Conservation (phyloP, 2,797 vertebrate species). For the Linurgus olivaceus region DNA sequence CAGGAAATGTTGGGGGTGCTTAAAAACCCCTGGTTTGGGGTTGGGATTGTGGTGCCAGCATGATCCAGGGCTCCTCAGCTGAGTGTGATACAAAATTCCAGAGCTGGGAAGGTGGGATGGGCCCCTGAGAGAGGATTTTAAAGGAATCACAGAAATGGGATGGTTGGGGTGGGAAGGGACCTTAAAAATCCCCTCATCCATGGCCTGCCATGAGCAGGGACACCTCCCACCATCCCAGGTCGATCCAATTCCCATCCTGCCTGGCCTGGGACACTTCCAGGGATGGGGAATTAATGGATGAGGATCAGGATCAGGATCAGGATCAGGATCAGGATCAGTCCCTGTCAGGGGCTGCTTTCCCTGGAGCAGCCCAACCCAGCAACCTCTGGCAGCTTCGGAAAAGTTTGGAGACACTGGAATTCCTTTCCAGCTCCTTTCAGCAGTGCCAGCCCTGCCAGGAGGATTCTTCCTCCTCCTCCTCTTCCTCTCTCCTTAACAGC, state of each 20-base stretch:
- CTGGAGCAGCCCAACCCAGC: neutral
- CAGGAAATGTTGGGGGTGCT: neutral
- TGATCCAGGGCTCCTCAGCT: neutral
- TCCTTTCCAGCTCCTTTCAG: neutral
- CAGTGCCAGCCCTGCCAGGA: neutral
- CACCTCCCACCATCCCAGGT: fast-evolving
- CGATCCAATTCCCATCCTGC: neutral
- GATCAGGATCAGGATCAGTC: neutral
- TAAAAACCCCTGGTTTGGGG: fast-evolving
- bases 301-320: neutral
- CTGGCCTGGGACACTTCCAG: neutral
- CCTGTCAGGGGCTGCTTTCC: neutral
- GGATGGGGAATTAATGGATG: neutral
- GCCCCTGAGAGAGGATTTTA: neutral
- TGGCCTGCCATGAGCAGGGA: fast-evolving
- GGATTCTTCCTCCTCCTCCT: neutral
- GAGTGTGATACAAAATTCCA: fast-evolving
- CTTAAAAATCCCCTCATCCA: neutral
- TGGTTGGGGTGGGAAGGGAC: neutral
- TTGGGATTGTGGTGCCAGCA: fast-evolving
- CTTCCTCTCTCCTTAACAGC: neutral
- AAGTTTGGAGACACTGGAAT: fast-evolving
- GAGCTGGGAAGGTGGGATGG: neutral
- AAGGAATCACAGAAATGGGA: neutral
- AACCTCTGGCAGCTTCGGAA: neutral